These are phyloP conservation scores for Nasonovia ribisnigri DNA, from an alignment of 2,888 invertebrate species.

Conservation along the genomic window DNA sequence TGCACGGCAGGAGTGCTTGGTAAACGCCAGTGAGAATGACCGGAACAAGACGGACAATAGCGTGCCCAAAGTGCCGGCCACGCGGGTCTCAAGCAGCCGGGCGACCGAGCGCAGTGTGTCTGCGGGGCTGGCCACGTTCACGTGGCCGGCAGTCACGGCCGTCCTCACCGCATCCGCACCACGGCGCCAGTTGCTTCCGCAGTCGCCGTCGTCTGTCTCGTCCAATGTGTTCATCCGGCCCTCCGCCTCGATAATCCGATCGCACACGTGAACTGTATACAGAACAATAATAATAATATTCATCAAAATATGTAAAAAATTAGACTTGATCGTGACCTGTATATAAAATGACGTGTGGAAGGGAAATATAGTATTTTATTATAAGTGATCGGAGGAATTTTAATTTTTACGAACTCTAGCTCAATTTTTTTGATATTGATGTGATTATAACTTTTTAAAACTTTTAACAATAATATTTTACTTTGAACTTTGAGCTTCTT, in stretches of 20 bases:
- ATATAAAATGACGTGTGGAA: background rate
- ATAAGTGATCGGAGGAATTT: background rate
- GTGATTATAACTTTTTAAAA: background rate
- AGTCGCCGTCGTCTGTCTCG: background rate
- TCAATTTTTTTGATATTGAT: background rate
- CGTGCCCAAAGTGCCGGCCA: background rate
- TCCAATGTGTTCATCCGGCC: background rate
- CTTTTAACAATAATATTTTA: background rate
- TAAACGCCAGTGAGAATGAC: background rate
- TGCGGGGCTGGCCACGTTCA: background rate
- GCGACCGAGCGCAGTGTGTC: background rate
- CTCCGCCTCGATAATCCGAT: background rate
- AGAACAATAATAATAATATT: background rate
- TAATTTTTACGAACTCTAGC: background rate
- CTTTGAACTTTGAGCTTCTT: background rate
- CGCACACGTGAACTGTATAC: conserved; percentile 17
- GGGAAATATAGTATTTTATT: background rate
- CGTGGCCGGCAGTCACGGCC: background rate
- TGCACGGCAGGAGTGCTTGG: background rate
- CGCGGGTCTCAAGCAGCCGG: background rate
- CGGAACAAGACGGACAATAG: conserved; percentile 3
- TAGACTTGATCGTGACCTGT: background rate
- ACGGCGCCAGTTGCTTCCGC: conserved; percentile 1
- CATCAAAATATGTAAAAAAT: background rate
- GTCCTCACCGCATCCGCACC: background rate